A percentile compares a stretch with the other conserved stretches of the same genome.
These are phyloP conservation scores for Reticulitermes speratus DNA, from an alignment of 1,140 invertebrate genomes.

Conservation along the genomic window DNA sequence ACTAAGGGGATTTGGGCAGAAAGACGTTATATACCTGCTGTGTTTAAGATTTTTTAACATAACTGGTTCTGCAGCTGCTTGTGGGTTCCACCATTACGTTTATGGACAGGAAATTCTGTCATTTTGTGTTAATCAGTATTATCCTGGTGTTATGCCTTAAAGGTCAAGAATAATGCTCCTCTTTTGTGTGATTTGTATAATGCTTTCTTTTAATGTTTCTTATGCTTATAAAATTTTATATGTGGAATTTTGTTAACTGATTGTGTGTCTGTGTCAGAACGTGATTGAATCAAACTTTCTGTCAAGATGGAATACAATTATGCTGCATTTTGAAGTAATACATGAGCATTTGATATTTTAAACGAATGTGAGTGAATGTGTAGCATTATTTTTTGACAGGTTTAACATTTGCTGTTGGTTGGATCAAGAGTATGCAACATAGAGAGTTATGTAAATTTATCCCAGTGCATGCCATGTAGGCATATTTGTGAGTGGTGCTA, in stretches of 20 bases:
- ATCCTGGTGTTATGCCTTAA: slow-evolving; percentile 1
- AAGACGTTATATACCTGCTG: no score
- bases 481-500: no score
- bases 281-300: background rate
- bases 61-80: no score
- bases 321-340: background rate
- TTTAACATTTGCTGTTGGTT: no score
- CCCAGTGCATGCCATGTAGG: no score
- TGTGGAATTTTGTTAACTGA: no score
- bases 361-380: no score
- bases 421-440: no score
- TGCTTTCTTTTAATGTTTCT: background rate
- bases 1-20: no score
- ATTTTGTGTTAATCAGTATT: background rate
- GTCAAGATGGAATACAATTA: background rate
- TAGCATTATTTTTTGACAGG: no score
- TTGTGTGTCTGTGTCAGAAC: background rate
- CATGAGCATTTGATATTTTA: background rate
- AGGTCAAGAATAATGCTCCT: background rate
- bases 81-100: background rate
- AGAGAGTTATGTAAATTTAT: no score
- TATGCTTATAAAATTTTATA: background rate
- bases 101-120: background rate
- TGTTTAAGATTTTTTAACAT: no score
- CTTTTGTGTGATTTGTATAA: background rate